A percentile compares a stretch with the other conserved stretches of the same genome.
phyloP scores from a whole-genome alignment of 1,140 invertebrate genomes.

The Pseudachorutes palmiensis region DNA sequence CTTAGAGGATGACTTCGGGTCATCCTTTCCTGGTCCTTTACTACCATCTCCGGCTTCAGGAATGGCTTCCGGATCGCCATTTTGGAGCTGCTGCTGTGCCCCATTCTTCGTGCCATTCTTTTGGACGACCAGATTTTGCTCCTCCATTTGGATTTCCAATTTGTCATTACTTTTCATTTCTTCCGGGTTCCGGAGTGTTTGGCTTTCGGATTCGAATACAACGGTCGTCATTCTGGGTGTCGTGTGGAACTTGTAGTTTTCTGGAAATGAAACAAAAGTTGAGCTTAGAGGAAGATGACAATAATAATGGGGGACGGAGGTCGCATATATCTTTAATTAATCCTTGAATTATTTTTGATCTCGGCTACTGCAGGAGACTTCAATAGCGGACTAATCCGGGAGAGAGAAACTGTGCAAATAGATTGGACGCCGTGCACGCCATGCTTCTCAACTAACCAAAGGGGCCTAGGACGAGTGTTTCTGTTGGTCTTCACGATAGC shows the following conservation, averaged over 20 bases:
- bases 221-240: neutral
- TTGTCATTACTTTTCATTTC: neutral
- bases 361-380: too few species aligned
- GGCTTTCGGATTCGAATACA: neutral
- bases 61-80: neutral
- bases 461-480: neutral
- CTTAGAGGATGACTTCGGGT: neutral
- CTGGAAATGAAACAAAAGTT: neutral
- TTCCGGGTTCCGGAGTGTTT: too few species aligned
- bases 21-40: neutral
- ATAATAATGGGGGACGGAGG: neutral
- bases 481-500: neutral
- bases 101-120: neutral
- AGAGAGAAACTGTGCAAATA: too few species aligned
- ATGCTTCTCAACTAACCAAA: neutral
- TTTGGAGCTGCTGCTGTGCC: neutral
- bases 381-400: too few species aligned
- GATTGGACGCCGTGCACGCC: too few species aligned
- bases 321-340: neutral
- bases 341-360: too few species aligned
- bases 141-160: neutral
- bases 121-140: neutral
- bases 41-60: neutral
- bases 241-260: neutral
- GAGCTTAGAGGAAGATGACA: neutral